Conservation (phyloP, 2,888 invertebrate species). For the Coleophora flavipennella region DNA sequence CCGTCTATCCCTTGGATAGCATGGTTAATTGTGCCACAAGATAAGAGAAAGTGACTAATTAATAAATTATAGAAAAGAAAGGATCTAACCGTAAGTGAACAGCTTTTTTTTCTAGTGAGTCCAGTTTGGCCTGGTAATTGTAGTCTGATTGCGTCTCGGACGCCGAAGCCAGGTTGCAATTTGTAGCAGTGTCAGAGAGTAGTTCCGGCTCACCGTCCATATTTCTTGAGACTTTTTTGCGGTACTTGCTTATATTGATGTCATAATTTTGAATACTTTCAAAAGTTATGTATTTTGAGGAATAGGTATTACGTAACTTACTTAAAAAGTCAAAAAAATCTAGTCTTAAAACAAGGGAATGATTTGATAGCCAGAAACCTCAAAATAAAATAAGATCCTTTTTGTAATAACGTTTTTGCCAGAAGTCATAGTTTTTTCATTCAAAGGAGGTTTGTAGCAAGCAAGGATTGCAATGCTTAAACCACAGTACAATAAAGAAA, state of each 20-base stretch:
- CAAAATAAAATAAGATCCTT: too few species aligned
- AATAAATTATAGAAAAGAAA: too few species aligned
- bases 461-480: too few species aligned
- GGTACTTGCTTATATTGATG: constrained; percentile 19
- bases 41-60: too few species aligned
- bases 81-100: constrained; percentile 51
- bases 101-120: constrained; percentile 62
- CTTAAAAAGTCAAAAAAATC: constrained; percentile 5
- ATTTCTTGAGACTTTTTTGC: constrained; percentile 18
- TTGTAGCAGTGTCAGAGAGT: constrained; percentile 51
- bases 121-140: constrained; percentile 48
- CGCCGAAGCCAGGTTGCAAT: constrained; percentile 44
- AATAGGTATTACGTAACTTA: constrained; percentile 4
- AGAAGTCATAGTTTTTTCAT: too few species aligned
- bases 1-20: too few species aligned
- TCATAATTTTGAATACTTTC: constrained; percentile 36
- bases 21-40: too few species aligned
- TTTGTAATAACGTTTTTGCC: too few species aligned
- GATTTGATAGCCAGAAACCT: constrained; percentile 1
- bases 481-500: too few species aligned
- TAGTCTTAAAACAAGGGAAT: constrained; percentile 14
- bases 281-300: constrained; percentile 1
- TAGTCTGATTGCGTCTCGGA: constrained; percentile 52
- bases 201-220: constrained; percentile 61
- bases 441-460: too few species aligned